Evolutionary conservation across 1,140 invertebrate genomes (phyloP), one percentile per base, ranked within the genome.

Genomic region (Heliconius hewitsoni): DNA sequence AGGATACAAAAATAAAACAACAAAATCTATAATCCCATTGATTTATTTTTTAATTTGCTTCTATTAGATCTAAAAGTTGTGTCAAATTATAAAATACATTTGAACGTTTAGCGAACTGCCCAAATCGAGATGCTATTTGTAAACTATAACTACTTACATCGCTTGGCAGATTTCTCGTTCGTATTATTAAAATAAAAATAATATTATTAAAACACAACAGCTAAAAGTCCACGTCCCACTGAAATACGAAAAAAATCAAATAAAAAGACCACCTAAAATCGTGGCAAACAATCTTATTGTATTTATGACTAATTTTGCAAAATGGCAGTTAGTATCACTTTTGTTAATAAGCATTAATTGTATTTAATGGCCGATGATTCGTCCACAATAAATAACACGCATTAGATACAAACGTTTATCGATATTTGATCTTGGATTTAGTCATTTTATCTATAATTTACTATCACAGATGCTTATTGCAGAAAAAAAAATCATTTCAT

Each of bases 281-380:
- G 79, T 76, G 74, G 39, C 27, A 66, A n/a, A 66, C 52, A 66
- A 66, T 66, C 71, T 81, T 77, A 81, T 55, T 73, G 60, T 81
- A 81, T 55, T 76, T 74, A 80, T 57, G 46, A 77, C 79, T 77
- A 81, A 74, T 39, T 77, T 81, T 81, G 82, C 83, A 89, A 90
- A 88, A 90, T 89, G 88, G 89, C 89, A 90, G 89, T 90, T 89
- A 86, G 86, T 90, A 91, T 91, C 87, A 90, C 90, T 86, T 87
- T 81, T 74, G 79, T 81, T 82, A 84, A 80, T 82, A 87, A 89
- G 86, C 88, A 87, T 77, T 74, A 77, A 81, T 52, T 77, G 60
- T 60, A 66, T 77, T 80, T 19, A 73, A 74, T 81, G 72, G 71
- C 75, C 57, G 73, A 73, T 81, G 78, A 75, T n/a, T 74, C 76